These are phyloP conservation scores for Hyposmocoma kahamanoa DNA, from an alignment of 1,140 invertebrate genomes.

Conservation along the genomic window DNA sequence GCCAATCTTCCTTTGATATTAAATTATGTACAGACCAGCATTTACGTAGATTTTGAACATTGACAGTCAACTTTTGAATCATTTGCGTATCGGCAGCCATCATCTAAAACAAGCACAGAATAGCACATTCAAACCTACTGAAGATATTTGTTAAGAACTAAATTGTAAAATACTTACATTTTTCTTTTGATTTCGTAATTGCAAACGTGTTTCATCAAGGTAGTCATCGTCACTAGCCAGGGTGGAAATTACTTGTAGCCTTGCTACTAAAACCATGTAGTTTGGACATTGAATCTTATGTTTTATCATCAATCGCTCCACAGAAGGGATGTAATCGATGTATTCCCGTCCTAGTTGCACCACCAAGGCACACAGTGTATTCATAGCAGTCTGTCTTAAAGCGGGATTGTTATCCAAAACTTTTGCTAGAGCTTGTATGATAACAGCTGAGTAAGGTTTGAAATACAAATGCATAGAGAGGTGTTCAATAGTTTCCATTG, in stretches of 20 bases:
- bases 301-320: slow-evolving; percentile 87
- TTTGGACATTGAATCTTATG: slow-evolving; percentile 88
- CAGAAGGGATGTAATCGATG: slow-evolving; percentile 92
- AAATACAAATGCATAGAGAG: slow-evolving; percentile 92
- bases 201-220: slow-evolving; percentile 66
- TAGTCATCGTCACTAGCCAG: slow-evolving; percentile 81
- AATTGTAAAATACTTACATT: slow-evolving; percentile 42
- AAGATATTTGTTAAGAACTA: slow-evolving; percentile 12
- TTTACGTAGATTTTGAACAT: slow-evolving; percentile 85
- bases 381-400: slow-evolving; percentile 88
- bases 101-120: slow-evolving; percentile 32
- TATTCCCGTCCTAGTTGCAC: slow-evolving; percentile 93
- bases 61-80: slow-evolving; percentile 86
- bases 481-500: slow-evolving; percentile 93
- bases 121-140: slow-evolving; percentile 80
- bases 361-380: slow-evolving; percentile 90
- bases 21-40: slow-evolving; percentile 88
- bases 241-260: slow-evolving; percentile 82
- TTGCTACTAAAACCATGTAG: slow-evolving; percentile 85
- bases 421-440: slow-evolving; percentile 92
- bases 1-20: slow-evolving; percentile 97
- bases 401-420: slow-evolving; percentile 87
- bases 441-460: slow-evolving; percentile 91
- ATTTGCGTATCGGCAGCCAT: slow-evolving; percentile 77
- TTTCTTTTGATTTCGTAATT: slow-evolving; percentile 56